Evolutionary conservation across 35 echinoderm and acorn worm genomes (phyloP).

Genomic region (Hemicentrotus pulcherrimus): DNA sequence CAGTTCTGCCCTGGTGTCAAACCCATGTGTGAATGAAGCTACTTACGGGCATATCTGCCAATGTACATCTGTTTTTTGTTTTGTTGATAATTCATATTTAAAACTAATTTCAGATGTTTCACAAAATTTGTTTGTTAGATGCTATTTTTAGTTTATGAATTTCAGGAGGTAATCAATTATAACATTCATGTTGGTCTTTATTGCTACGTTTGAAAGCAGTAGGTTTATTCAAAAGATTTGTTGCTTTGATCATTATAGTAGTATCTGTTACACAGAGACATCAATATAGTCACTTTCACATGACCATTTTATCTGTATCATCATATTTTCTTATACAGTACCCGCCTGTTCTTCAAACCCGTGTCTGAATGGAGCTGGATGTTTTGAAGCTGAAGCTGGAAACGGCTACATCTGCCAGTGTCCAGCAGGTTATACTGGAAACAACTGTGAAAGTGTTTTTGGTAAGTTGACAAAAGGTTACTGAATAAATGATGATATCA

Average conservation of each 20-base stretch:
- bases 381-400: background rate
- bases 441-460: slow-evolving; percentile 28
- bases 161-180: too few species aligned
- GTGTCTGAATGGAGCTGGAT: background rate
- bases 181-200: too few species aligned
- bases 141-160: too few species aligned
- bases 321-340: background rate
- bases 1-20: background rate
- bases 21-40: background rate
- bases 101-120: too few species aligned
- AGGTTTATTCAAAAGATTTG: too few species aligned
- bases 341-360: background rate
- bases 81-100: too few species aligned
- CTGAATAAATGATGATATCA: background rate
- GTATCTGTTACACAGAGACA: too few species aligned
- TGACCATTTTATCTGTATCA: background rate
- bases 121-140: too few species aligned
- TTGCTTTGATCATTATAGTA: too few species aligned
- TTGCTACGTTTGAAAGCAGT: too few species aligned
- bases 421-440: slow-evolving; percentile 55
- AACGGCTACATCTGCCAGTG: slow-evolving; percentile 45
- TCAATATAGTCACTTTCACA: background rate
- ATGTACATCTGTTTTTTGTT: background rate
- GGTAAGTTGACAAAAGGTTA: background rate
- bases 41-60: background rate